These are phyloP conservation scores for Epinephelus lanceolatus DNA, from an alignment of 2,113 vertebrate genomes.

Conservation along the genomic window DNA sequence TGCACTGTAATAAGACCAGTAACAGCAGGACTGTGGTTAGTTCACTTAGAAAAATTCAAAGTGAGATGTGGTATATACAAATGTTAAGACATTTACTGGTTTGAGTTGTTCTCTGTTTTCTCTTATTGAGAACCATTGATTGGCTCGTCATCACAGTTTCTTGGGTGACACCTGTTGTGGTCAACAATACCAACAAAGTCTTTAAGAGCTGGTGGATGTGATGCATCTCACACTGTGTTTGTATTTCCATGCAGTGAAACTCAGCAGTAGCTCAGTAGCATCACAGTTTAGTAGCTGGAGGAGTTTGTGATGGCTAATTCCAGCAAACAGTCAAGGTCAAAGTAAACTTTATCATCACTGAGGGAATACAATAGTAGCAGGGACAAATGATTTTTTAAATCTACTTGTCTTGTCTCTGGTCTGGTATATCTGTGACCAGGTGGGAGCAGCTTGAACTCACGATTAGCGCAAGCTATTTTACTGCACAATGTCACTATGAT, in stretches of 20 bases:
- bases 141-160: background rate
- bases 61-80: background rate
- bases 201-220: background rate
- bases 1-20: background rate
- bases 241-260: background rate
- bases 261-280: background rate
- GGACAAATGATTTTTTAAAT: too few species aligned
- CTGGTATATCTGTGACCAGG: too few species aligned
- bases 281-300: background rate
- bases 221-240: background rate
- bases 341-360: too few species aligned
- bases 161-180: background rate
- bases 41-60: background rate
- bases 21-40: background rate
- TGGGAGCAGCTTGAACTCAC: too few species aligned
- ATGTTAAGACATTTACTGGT: background rate
- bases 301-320: background rate
- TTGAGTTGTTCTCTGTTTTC: background rate
- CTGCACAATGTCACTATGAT: too few species aligned
- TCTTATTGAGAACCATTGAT: background rate
- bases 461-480: too few species aligned
- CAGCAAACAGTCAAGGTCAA: too few species aligned
- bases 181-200: background rate
- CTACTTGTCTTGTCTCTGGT: too few species aligned
- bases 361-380: too few species aligned